Base-by-base conservation (phyloP, 2,797 vertebrate genomes). In the Smutsia gigantea region DNA sequence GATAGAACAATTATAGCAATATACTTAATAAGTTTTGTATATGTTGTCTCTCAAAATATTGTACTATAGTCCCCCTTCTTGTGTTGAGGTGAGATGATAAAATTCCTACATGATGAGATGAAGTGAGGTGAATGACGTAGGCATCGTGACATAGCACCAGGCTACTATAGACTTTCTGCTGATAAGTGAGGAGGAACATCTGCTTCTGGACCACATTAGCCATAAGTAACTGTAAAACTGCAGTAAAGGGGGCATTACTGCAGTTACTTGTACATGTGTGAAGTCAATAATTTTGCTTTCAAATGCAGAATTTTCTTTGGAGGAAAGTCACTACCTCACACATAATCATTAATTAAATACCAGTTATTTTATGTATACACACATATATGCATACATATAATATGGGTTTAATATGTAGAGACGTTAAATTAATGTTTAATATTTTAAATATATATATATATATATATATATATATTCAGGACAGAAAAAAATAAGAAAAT, bases 211-310 rank as follows among this genome's bases (percentile, higher is more conserved):
- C 49, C 49, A 46, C 46, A 46, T 46, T 46, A 46, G 46, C 46
- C 46, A 46, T 46, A 11, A 46, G 11, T 46, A 46, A 46, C 46
- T 46, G 46, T 46, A 53, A 71, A 71, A 71, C 31, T 75, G 31
- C 49, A 46, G 46, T 46, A 46, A 46, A 75, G 46, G 61, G 69
- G 69, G 29, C 29, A 74, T 19, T 75, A 34, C 74, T 34, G 1
- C 53, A 72, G 4, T 25, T 66, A 95, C 18, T 37, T 64, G n/a
- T 39, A 13, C 11, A 29, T 81, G 19, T 17, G 6, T 25, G 1
- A 7, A 77, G 23, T 49, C 17, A 93, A 37, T 55, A 96, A 93
- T 51, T 71, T n/a, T 79, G 34, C 14, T 77, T 95, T 95, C 59
- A 12, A 87, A 55, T 90, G 15, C 1, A 79, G 37, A 69, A 42